A percentile compares a stretch with the other conserved stretches of the same genome.
These are phyloP conservation scores for Eugnorisma glareosa DNA, from an alignment of 2,888 invertebrate genomes.

Conservation along the genomic window DNA sequence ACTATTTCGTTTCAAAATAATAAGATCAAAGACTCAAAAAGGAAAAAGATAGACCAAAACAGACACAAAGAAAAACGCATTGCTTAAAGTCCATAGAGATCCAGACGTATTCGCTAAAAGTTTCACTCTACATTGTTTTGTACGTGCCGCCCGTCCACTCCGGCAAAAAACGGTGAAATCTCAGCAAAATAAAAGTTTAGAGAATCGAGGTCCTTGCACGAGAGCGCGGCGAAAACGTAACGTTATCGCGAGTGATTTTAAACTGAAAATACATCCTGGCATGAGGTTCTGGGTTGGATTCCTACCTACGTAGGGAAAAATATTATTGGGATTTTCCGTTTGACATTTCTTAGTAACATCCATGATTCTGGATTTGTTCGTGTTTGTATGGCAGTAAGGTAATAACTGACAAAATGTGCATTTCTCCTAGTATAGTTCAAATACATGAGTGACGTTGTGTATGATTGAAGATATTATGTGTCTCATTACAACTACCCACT, in stretches of 20 bases:
- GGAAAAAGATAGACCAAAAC: neutral
- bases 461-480: neutral
- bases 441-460: neutral
- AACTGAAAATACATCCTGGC: neutral
- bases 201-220: neutral
- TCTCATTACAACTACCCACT: neutral
- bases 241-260: neutral
- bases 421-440: too few relatives aligned
- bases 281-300: neutral
- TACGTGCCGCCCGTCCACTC: conserved; percentile 49
- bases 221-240: neutral
- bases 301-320: neutral
- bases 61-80: conserved; percentile 44
- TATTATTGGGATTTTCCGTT: too few relatives aligned
- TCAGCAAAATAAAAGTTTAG: conserved; percentile 59
- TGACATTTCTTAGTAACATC: too few relatives aligned
- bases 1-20: neutral
- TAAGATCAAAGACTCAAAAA: conserved; percentile 26
- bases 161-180: conserved; percentile 49
- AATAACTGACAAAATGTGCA: too few relatives aligned
- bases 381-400: neutral
- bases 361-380: neutral
- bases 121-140: conserved; percentile 44
- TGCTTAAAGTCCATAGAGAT: conserved; percentile 31
- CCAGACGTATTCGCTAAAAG: conserved; percentile 40